Conservation (phyloP, 2,113 vertebrate species). For the Naja naja region DNA sequence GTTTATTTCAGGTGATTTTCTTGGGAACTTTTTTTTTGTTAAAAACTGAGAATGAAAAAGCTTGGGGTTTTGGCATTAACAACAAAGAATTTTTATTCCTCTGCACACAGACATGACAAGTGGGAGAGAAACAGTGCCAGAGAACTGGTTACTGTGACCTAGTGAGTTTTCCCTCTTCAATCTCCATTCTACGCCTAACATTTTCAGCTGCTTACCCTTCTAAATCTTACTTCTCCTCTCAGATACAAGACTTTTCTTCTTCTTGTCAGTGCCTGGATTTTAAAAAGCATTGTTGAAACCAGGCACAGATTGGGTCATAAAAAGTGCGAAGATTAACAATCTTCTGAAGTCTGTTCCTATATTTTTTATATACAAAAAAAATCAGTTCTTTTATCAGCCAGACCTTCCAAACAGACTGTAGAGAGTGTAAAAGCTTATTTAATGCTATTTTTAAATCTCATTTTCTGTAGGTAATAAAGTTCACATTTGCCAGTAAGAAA, state of each 20-base stretch:
- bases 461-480: not conserved
- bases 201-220: not conserved
- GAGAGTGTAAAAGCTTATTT: not conserved
- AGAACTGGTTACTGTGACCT: not conserved
- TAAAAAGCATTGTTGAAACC: conserved; percentile 14
- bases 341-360: conserved; percentile 33
- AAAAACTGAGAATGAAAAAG: not conserved
- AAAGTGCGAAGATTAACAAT: conserved; percentile 53
- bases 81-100: not conserved
- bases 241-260: not conserved
- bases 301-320: conserved; percentile 29
- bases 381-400: conserved; percentile 11
- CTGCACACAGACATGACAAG: not conserved
- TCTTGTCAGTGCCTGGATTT: conserved; percentile 42
- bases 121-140: not conserved
- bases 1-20: not conserved
- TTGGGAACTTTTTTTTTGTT: not conserved
- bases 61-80: not conserved
- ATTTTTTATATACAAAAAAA: not conserved
- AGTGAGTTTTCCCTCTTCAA: not conserved
- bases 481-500: not conserved
- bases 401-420: not conserved
- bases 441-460: conserved; percentile 5
- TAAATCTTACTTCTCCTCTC: not conserved
- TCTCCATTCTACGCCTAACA: rapidly evolving